phyloP scores from a whole-genome alignment of 2,113 vertebrate species.

The Amazona guildingii region DNA sequence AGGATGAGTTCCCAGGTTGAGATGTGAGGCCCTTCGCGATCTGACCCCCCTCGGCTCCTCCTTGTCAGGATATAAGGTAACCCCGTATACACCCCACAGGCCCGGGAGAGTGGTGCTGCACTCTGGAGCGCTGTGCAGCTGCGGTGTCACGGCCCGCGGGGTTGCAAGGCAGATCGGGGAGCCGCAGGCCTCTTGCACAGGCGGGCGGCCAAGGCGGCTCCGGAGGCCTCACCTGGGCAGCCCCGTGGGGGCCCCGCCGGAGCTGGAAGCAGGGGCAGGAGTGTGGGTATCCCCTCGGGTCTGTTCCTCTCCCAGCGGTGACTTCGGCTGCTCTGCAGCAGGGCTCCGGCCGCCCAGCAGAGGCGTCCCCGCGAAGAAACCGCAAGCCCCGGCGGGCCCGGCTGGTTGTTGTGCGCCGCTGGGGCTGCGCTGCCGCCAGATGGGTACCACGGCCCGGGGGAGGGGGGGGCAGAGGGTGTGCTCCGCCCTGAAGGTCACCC shows the following conservation, averaged over 20 bases:
- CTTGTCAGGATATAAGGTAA: too few relatives aligned
- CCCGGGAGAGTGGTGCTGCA: background rate
- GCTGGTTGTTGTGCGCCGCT: background rate
- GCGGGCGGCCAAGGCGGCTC: background rate
- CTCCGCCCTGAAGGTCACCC: background rate
- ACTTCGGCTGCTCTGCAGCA: background rate
- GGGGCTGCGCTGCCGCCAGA: background rate
- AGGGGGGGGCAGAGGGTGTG: background rate
- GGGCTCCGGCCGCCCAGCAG: background rate
- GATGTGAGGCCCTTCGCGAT: fast-evolving
- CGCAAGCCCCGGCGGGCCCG: too few relatives aligned
- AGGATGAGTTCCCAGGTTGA: too few relatives aligned
- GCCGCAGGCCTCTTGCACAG: background rate
- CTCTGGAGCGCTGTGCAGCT: background rate
- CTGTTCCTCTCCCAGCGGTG: background rate
- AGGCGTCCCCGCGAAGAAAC: too few relatives aligned
- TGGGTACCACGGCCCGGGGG: background rate
- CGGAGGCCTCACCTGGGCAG: background rate
- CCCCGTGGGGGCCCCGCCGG: too few relatives aligned
- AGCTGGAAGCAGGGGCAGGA: background rate
- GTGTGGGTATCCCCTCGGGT: background rate
- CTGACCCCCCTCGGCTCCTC: background rate
- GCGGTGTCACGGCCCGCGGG: background rate
- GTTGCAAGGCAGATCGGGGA: too few relatives aligned
- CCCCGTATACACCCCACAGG: too few relatives aligned